Base-by-base conservation (phyloP, 2,888 invertebrate species). In the Iselma pallidipennis region DNA sequence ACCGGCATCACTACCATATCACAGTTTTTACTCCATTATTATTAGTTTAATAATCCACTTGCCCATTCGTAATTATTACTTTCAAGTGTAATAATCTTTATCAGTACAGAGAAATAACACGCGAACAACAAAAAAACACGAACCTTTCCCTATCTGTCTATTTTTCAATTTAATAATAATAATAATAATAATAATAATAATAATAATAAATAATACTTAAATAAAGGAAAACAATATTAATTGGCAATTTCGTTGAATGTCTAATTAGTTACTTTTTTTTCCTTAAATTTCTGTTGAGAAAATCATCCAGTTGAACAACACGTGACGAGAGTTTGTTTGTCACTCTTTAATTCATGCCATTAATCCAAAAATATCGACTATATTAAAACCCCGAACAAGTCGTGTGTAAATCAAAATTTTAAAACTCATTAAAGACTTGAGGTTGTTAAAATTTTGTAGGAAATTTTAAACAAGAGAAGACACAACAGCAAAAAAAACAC, bases 331-430 rank as follows among this genome's bases (percentile, higher is more conserved):
- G 52, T 60, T 56, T 56, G 56, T 60, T 60, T 56, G 60, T 55
- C 55, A 51, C 50, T 33, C 55, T 51, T 55, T 62, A 58, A 62
- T 63, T 56, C 49, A 49, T 53, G 55, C 56, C 28, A 59, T 63
- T 59, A 59, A 63, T 59, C 63, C 63, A 51, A 52, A 63, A 63
- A 63, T 37, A 63, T 45, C 59, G 19, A 28, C 59, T 55, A 63
- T 63, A 63, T 63, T 21, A 63, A 63, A 59, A 48, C 48, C 37
- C 33, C 52, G 58, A 42, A 42, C 12, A 10, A 12, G 45, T 14
- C 6, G 4, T 57, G 56, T 57, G 49, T 63, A 63, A 63, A 63
- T 63, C 63, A 59, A 56, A 59, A 59, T 63, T 63, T 59, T 59
- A 63, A 56, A 52, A 63, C 59, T 56, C 63, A 63, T 59, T 59